These are phyloP conservation scores for Tamandua tetradactyla DNA, from an alignment of 2,797 vertebrate genomes.

Conservation along the genomic window DNA sequence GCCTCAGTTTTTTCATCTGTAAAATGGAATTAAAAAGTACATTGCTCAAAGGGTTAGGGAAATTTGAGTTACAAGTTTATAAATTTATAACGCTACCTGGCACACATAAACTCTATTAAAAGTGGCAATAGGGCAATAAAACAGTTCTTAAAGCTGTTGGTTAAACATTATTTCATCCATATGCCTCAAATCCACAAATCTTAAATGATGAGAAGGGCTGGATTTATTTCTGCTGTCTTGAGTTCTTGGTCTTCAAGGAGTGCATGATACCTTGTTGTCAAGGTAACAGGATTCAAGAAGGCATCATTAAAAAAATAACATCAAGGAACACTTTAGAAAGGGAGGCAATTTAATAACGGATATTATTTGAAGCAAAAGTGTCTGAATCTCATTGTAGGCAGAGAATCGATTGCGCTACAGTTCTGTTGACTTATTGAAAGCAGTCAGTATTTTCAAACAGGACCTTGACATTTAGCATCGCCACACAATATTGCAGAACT, in stretches of 20 bases:
- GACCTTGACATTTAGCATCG: constrained; percentile 63
- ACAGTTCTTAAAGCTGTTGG: neutral
- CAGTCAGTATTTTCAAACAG: constrained; percentile 1
- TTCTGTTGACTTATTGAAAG: constrained; percentile 30
- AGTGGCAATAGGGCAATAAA: neutral
- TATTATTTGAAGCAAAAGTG: constrained; percentile 41
- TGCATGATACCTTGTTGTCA: neutral
- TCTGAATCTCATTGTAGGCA: constrained; percentile 57
- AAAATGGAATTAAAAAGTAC: neutral
- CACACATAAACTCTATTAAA: neutral
- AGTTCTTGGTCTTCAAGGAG: constrained; percentile 49
- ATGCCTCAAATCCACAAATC: neutral
- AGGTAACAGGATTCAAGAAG: constrained; percentile 70
- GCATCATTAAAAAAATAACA: constrained; percentile 55
- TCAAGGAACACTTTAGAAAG: constrained; percentile 58
- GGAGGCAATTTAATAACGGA: constrained; percentile 57
- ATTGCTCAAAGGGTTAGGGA: neutral
- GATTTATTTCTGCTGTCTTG: constrained; percentile 10
- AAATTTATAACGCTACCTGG: constrained; percentile 13
- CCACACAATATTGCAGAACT: neutral
- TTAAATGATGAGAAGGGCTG: constrained; percentile 26
- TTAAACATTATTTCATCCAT: neutral
- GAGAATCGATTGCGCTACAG: constrained; percentile 61
- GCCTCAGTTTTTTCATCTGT: constrained; percentile 6
- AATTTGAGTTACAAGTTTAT: constrained; percentile 53